A percentile compares a stretch with the other conserved stretches of the same genome.
phyloP scores from a whole-genome alignment of 2,113 vertebrate genomes.

The Myiopsitta monachus region DNA sequence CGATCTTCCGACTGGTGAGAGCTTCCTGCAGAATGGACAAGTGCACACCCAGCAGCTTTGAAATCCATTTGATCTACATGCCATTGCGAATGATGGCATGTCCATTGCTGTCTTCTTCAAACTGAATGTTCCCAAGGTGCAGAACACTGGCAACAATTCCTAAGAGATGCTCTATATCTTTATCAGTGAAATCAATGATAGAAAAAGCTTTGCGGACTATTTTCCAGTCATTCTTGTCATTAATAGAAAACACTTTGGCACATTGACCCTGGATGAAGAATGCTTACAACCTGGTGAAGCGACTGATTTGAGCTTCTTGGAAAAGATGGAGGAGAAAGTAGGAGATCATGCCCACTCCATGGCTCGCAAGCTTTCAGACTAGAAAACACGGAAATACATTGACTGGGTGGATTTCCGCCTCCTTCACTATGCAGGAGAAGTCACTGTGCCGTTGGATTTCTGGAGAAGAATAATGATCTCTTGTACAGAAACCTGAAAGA shows the following conservation, averaged over 20 bases:
- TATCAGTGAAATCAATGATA: constrained; percentile 85
- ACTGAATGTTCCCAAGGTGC: constrained; percentile 92
- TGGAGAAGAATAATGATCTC: constrained; percentile 97
- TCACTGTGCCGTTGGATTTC: constrained; percentile 93
- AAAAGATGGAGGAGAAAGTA: constrained; percentile 93
- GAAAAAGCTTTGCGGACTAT: constrained; percentile 87
- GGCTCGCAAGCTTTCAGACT: constrained; percentile 90
- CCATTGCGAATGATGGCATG: constrained; percentile 77
- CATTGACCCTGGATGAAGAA: constrained; percentile 96
- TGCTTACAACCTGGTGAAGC: constrained; percentile 91
- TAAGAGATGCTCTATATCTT: constrained; percentile 86
- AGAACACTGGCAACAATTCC: constrained; percentile 90
- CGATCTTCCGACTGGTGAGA: too few relatives aligned
- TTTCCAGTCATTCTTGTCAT: constrained; percentile 92
- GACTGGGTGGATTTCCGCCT: constrained; percentile 93
- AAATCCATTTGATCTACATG: constrained; percentile 87
- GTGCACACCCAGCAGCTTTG: too few relatives aligned
- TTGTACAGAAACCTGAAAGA: constrained; percentile 95
- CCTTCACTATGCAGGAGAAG: constrained; percentile 92
- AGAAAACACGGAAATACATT: constrained; percentile 85
- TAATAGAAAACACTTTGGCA: constrained; percentile 86
- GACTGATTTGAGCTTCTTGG: constrained; percentile 92
- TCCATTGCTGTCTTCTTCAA: constrained; percentile 83
- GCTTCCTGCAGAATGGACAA: too few relatives aligned
- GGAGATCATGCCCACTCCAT: constrained; percentile 91